A percentile compares a stretch with the other conserved stretches of the same genome.
phyloP scores from a whole-genome alignment of 1,140 invertebrate genomes.

The Pteromalus puparum region DNA sequence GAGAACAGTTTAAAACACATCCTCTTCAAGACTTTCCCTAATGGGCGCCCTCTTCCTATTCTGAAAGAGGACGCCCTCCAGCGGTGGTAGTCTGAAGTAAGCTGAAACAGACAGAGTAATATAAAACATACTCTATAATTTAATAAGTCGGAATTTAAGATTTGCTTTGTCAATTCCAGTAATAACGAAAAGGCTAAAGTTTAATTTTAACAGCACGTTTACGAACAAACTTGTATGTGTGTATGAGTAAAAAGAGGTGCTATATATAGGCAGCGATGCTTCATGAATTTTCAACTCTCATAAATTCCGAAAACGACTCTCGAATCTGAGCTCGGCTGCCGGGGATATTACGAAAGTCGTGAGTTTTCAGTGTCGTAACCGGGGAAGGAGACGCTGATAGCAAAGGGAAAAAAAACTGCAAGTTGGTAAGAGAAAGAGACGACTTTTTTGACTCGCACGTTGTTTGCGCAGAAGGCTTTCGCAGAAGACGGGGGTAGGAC shows the following conservation, averaged over 20 bases:
- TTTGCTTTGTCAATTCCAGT: too few relatives aligned
- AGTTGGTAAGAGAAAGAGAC: neutral
- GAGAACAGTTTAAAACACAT: too few relatives aligned
- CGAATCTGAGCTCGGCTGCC: neutral
- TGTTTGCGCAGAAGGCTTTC: constrained; percentile 1
- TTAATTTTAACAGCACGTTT: too few relatives aligned
- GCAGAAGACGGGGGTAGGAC: neutral
- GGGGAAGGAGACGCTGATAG: neutral
- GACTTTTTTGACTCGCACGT: neutral
- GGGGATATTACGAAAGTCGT: constrained; percentile 13
- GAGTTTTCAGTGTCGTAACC: neutral
- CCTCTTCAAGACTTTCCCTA: too few relatives aligned
- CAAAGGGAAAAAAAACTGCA: neutral
- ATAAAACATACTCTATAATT: too few relatives aligned
- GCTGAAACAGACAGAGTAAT: too few relatives aligned
- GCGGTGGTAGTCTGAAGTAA: too few relatives aligned
- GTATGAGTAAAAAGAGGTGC: neutral
- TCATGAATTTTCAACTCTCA: constrained; percentile 18
- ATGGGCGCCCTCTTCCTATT: too few relatives aligned
- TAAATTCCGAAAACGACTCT: constrained; percentile 12
- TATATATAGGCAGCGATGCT: neutral
- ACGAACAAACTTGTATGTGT: too few relatives aligned
- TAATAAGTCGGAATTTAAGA: too few relatives aligned
- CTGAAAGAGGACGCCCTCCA: too few relatives aligned
- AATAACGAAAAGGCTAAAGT: too few relatives aligned